phyloP scores from a whole-genome alignment of 2,888 invertebrate species.

The Eretmocerus hayati region DNA sequence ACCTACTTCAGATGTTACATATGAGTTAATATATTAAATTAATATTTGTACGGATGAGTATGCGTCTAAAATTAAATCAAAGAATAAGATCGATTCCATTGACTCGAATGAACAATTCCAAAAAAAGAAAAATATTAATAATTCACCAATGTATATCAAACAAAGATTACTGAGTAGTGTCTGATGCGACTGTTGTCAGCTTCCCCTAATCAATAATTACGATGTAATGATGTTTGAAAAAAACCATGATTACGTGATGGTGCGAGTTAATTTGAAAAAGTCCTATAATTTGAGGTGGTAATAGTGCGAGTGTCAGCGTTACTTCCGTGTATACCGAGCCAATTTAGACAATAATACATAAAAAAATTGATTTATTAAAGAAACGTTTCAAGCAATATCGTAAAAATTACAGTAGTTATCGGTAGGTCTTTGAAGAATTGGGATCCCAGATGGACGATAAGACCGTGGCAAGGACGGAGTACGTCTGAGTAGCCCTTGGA shows the following conservation, averaged over 20 bases:
- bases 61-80: conserved; percentile 7
- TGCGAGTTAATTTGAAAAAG: conserved; percentile 5
- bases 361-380: conserved; percentile 6
- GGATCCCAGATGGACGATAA: conserved; percentile 57
- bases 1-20: conserved; percentile 6
- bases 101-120: background rate
- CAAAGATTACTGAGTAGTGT: too few species aligned
- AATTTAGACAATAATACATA: background rate
- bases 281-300: conserved; percentile 1
- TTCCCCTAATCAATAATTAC: too few species aligned
- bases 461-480: conserved; percentile 56
- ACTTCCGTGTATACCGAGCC: conserved; percentile 5
- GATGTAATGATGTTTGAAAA: background rate
- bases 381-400: conserved; percentile 13
- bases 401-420: conserved; percentile 43
- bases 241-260: background rate
- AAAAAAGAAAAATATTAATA: background rate
- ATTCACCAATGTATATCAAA: too few species aligned
- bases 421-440: conserved; percentile 49
- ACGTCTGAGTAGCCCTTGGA: conserved; percentile 50
- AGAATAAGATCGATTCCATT: too few species aligned
- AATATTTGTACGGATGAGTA: conserved; percentile 16
- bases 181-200: too few species aligned
- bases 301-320: conserved; percentile 11
- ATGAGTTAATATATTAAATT: conserved; percentile 13